Percentiles rank a stretch among this genome's conserved stretches.
Conservation (phyloP, 2,113 vertebrate genomes). For the Cyanoderma ruficeps region DNA sequence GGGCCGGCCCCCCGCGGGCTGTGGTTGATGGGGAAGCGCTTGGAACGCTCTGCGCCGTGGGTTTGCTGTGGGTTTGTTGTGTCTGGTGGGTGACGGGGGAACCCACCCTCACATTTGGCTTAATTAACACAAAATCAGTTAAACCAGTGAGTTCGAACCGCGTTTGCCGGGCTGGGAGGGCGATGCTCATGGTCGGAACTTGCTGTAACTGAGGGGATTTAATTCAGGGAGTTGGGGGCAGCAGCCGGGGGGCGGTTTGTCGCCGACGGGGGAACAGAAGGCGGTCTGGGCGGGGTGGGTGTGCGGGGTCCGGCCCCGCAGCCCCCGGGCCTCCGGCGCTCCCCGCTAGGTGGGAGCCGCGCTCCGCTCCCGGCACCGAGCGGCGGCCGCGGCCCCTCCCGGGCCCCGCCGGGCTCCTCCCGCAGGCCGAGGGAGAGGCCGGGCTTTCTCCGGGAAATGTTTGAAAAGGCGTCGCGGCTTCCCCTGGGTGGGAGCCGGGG, state of each 20-base stretch:
- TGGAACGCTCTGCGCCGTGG: background rate
- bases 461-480: fast-evolving
- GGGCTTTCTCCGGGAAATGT: fast-evolving
- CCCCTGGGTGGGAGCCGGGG: background rate
- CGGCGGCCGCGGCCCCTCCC: background rate
- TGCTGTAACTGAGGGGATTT: background rate
- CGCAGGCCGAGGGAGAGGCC: fast-evolving
- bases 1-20: background rate
- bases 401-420: background rate
- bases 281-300: background rate
- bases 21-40: fast-evolving
- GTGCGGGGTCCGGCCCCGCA: too few relatives aligned
- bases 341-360: constrained; percentile 35
- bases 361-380: background rate
- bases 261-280: fast-evolving
- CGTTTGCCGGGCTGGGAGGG: background rate
- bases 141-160: background rate
- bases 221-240: constrained; percentile 23
- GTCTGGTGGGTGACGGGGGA: background rate
- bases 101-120: background rate
- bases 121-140: background rate
- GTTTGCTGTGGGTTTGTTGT: background rate
- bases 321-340: background rate
- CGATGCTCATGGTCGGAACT: background rate
- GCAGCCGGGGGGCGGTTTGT: background rate